phyloP scores from a whole-genome alignment of 1,140 invertebrate species.

The Lethocerus indicus region DNA sequence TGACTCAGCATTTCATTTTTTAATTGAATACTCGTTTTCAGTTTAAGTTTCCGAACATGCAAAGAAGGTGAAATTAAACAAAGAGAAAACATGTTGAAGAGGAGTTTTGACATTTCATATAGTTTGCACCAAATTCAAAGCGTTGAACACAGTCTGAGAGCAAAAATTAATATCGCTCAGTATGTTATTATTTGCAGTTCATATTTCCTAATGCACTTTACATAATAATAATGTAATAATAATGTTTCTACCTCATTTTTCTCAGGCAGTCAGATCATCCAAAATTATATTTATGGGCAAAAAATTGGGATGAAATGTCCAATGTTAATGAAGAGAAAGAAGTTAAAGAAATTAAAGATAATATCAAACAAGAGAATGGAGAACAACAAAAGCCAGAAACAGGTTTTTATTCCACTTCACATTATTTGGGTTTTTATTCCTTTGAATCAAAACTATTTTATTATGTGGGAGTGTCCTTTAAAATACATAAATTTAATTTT shows the following conservation, averaged over 20 bases:
- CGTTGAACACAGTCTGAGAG: constrained; percentile 46
- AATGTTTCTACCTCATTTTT: background rate
- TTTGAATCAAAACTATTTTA: background rate
- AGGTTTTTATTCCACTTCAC: background rate
- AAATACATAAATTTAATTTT: background rate
- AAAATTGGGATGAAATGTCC: constrained; percentile 59
- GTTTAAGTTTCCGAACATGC: constrained; percentile 24
- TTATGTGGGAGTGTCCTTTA: background rate
- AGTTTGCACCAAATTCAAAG: constrained; percentile 45
- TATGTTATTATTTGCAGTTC: constrained; percentile 27
- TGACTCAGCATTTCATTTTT: background rate
- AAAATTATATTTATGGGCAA: constrained; percentile 70
- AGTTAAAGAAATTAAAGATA: constrained; percentile 11
- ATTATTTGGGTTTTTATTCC: background rate
- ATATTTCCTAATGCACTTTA: background rate
- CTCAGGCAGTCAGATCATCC: constrained; percentile 54
- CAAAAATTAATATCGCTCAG: constrained; percentile 63
- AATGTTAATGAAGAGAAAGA: too few species aligned
- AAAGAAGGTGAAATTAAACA: constrained; percentile 25
- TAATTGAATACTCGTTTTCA: constrained; percentile 17
- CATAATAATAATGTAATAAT: background rate
- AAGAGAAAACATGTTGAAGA: constrained; percentile 35
- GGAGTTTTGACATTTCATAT: constrained; percentile 52
- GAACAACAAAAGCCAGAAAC: background rate
- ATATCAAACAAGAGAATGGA: constrained; percentile 1